Evolutionary conservation across 2,888 invertebrate species (phyloP), one percentile per base, ranked within the genome.

Genomic region (Diarsia mendica): DNA sequence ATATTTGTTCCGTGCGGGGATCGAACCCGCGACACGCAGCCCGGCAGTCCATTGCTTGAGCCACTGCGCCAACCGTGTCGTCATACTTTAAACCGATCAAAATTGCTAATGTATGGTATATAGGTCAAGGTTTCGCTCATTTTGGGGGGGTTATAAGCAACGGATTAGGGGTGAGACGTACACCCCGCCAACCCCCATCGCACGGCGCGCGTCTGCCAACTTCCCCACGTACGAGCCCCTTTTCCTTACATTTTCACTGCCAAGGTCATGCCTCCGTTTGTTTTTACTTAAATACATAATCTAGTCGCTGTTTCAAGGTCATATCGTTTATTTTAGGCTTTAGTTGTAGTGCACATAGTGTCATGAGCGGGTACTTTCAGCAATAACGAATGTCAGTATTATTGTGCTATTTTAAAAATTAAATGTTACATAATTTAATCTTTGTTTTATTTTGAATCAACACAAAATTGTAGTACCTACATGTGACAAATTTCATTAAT

Each of bases 61-160:
- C n/a, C n/a, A n/a, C n/a, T n/a, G n/a, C n/a, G n/a, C n/a, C n/a
- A n/a, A n/a, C n/a, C n/a, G n/a, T n/a, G n/a, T n/a, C n/a, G n/a
- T n/a, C n/a, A n/a, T n/a, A n/a, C n/a, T 23, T 23, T 15, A 55
- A 23, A 23, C 23, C 49, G 15, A 20, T n/a, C 18, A 33, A 46
- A 69, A 78, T 49, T 44, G 8, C 18, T 9, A 46, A 33, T 33
- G 64, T 44, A 20, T 64, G 46, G 46, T 23, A 51, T 23, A 4
- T 58, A 79, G 77, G 77, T 79, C 72, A 77, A 70, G 79, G 79
- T 79, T 18, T 9, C 68, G 53, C 51, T 79, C 64, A 58, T n/a
- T 71, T 79, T 79, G 58, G 1, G 33, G 33, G 51, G 33, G 49
- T 58, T 39, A n/a, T 64, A 55, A 58, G 49, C 44, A 44, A 23